Evolutionary conservation across 1,140 invertebrate genomes (phyloP).

Genomic region (Drosophila repletoides): DNA sequence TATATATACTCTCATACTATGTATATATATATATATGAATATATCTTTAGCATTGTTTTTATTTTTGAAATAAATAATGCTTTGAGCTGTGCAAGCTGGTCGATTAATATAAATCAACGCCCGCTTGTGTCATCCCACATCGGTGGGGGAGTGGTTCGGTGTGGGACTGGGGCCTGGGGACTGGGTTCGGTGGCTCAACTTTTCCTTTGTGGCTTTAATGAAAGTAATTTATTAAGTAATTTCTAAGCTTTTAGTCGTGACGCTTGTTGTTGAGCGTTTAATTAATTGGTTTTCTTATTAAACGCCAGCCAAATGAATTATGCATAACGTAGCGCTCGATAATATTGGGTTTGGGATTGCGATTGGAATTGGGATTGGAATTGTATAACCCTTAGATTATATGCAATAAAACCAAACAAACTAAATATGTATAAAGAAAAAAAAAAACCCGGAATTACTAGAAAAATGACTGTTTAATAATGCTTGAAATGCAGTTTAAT

Average conservation of each 20-base stretch:
- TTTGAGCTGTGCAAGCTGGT: conserved; percentile 61
- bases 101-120: conserved; percentile 80
- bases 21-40: background rate
- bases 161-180: conserved; percentile 35
- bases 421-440: background rate
- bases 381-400: conserved; percentile 16
- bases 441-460: background rate
- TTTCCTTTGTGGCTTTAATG: conserved; percentile 75
- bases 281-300: conserved; percentile 78
- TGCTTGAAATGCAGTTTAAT: conserved; percentile 1
- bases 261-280: conserved; percentile 72
- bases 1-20: background rate
- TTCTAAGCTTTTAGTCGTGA: conserved; percentile 77
- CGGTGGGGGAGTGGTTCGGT: background rate
- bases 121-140: conserved; percentile 60
- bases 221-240: conserved; percentile 80
- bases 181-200: conserved; percentile 42
- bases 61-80: conserved; percentile 67
- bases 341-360: conserved; percentile 37
- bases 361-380: conserved; percentile 13
- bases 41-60: conserved; percentile 48
- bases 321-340: conserved; percentile 40
- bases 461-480: background rate
- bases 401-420: background rate
- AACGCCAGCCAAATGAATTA: conserved; percentile 68